These are phyloP conservation scores for Reinhardtius hippoglossoides DNA, from an alignment of 2,113 vertebrate genomes.

Conservation along the genomic window DNA sequence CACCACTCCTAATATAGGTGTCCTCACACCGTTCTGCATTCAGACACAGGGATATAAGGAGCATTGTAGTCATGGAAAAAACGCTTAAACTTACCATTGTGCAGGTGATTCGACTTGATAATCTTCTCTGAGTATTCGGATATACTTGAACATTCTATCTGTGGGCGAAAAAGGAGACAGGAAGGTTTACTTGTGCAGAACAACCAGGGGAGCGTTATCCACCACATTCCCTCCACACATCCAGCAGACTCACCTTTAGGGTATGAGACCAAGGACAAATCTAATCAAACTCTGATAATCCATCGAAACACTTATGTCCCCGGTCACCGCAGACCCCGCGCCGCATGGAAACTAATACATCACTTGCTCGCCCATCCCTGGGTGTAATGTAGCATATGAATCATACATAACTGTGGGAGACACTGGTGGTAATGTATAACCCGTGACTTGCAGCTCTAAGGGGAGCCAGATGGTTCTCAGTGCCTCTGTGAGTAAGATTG, in stretches of 20 bases:
- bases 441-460: conserved; percentile 18
- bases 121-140: conserved; percentile 99
- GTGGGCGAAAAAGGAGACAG: conserved; percentile 35
- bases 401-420: conserved; percentile 39
- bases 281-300: conserved; percentile 44
- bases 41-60: conserved; percentile 17
- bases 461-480: conserved; percentile 21
- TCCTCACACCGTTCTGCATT: not conserved
- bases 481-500: conserved; percentile 8
- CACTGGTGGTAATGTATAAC: conserved; percentile 14
- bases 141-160: conserved; percentile 99
- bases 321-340: not conserved
- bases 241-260: conserved; percentile 19
- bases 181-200: not conserved
- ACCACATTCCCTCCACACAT: not conserved
- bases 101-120: conserved; percentile 96
- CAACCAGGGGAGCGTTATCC: not conserved
- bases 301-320: conserved; percentile 27
- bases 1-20: conserved; percentile 18
- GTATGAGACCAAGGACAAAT: conserved; percentile 20
- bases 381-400: conserved; percentile 40
- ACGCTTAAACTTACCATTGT: conserved; percentile 87
- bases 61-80: not conserved
- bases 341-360: conserved; percentile 17
- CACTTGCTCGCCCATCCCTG: conserved; percentile 22